These are phyloP conservation scores for Caenorhabditis panamensis DNA, from an alignment of 2,888 invertebrate genomes.

Conservation along the genomic window DNA sequence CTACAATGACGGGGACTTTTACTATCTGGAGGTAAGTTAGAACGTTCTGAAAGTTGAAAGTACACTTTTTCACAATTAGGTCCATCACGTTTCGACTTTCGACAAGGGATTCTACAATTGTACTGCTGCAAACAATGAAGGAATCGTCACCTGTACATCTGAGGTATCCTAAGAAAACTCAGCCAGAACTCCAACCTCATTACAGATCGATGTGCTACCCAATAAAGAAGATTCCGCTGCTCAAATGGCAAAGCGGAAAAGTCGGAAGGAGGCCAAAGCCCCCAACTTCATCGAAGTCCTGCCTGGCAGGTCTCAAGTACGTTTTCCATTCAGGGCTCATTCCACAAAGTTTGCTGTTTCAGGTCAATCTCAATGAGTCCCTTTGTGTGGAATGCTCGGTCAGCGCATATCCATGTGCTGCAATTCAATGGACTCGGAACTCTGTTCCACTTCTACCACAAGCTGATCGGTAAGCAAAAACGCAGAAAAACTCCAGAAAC, in stretches of 20 bases:
- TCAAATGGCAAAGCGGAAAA: constrained; percentile 64
- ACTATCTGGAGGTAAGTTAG: constrained; percentile 80
- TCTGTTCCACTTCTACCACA: constrained; percentile 74
- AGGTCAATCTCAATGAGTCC: constrained; percentile 72
- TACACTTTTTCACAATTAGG: too few species aligned
- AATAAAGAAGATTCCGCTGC: constrained; percentile 64
- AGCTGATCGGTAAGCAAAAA: constrained; percentile 68
- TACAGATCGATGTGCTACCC: constrained; percentile 70
- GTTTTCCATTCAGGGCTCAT: background rate
- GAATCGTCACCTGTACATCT: constrained; percentile 78
- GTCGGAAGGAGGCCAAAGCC: constrained; percentile 69
- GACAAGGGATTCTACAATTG: constrained; percentile 81
- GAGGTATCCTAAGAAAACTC: too few species aligned
- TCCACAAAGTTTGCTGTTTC: background rate
- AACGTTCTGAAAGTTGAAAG: too few species aligned
- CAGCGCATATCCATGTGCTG: constrained; percentile 76
- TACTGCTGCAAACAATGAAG: constrained; percentile 79
- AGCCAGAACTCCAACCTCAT: background rate
- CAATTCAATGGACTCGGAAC: constrained; percentile 78
- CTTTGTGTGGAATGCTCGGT: constrained; percentile 80
- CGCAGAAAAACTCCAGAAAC: too few species aligned
- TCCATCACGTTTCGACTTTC: constrained; percentile 77
- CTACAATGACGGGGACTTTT: constrained; percentile 81
- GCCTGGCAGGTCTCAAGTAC: constrained; percentile 73
- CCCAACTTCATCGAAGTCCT: constrained; percentile 79